phyloP scores from a whole-genome alignment of 2,888 invertebrate genomes.

The Neoaliturus tenellus region DNA sequence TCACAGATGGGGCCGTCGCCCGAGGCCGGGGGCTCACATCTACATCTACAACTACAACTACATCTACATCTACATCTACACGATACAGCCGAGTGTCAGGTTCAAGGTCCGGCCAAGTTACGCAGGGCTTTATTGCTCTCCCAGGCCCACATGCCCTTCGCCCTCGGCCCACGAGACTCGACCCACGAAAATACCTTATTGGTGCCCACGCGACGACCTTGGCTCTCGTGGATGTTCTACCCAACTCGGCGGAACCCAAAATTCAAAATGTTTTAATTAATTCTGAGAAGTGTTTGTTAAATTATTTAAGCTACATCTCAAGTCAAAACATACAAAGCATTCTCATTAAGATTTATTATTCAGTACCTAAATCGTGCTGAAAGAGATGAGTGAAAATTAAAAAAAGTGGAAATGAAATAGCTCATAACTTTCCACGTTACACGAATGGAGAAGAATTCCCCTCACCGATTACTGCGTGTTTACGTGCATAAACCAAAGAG shows the following conservation, averaged over 20 bases:
- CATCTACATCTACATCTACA: not conserved
- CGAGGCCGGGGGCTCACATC: slow-evolving; percentile 4
- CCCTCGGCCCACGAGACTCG: not conserved
- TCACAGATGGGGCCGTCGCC: not conserved
- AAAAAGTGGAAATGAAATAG: too few species aligned
- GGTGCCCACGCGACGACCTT: not conserved
- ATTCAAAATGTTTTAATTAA: too few species aligned
- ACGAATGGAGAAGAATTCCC: not conserved
- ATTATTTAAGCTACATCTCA: too few species aligned
- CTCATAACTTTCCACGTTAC: too few species aligned
- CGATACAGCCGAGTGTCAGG: slow-evolving; percentile 32
- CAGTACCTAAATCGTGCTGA: too few species aligned
- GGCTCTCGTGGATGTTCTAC: not conserved
- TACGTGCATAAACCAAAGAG: not conserved
- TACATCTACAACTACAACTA: not conserved
- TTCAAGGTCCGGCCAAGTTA: slow-evolving; percentile 24
- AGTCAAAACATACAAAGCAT: too few species aligned
- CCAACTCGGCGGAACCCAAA: too few species aligned
- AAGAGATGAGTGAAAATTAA: too few species aligned
- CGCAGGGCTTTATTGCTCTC: slow-evolving; percentile 20
- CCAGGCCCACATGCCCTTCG: not conserved
- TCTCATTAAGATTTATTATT: too few species aligned
- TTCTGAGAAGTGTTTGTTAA: too few species aligned
- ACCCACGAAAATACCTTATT: not conserved
- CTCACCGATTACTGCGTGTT: not conserved